phyloP scores from a whole-genome alignment of 2,888 invertebrate genomes.

The Dicyrtoma fusca region DNA sequence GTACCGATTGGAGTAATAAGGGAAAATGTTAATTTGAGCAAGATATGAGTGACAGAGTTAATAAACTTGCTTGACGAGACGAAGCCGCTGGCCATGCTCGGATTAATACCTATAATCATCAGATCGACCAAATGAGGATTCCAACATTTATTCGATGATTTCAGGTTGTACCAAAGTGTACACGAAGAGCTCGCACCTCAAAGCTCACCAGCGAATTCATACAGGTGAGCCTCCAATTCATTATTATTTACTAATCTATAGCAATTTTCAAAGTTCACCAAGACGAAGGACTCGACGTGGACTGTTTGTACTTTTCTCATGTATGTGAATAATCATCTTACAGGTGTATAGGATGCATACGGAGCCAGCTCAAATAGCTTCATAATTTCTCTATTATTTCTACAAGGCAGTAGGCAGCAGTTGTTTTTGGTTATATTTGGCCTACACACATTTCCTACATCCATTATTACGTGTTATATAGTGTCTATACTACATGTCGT shows the following conservation, averaged over 20 bases:
- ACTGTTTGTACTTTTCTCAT: not conserved
- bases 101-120: slow-evolving; percentile 40
- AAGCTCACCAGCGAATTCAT: slow-evolving; percentile 96
- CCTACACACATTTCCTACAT: no score
- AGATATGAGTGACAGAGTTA: slow-evolving; percentile 39
- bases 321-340: no score
- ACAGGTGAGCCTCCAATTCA: slow-evolving; percentile 72
- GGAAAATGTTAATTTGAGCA: slow-evolving; percentile 36
- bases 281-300: no score
- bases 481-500: no score
- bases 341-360: no score
- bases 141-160: slow-evolving; percentile 58
- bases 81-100: slow-evolving; percentile 31
- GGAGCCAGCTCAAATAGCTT: no score
- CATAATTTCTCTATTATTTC: not conserved
- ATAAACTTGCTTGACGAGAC: slow-evolving; percentile 41
- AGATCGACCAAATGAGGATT: slow-evolving; percentile 36
- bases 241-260: slow-evolving; percentile 38
- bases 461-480: no score
- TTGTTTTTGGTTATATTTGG: not conserved
- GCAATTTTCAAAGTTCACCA: slow-evolving; percentile 6
- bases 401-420: not conserved
- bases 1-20: no score
- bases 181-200: slow-evolving; percentile 96
- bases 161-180: slow-evolving; percentile 95